Evolutionary conservation across 2,113 vertebrate genomes (phyloP), one percentile per base, ranked within the genome.

Genomic region (Ptilorrhoa leucosticta): DNA sequence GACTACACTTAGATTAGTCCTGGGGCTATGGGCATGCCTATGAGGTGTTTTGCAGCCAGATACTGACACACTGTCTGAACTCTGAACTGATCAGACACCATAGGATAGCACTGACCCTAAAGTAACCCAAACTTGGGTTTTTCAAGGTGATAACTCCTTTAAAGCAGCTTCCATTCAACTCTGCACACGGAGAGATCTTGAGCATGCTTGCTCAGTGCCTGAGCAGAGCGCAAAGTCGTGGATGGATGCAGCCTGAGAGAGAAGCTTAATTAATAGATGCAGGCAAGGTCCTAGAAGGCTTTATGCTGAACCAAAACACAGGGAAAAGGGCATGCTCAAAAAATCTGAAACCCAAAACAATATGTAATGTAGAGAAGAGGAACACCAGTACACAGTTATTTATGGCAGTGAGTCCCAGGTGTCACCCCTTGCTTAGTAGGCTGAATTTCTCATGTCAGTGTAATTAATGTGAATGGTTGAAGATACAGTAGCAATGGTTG

Each of bases 131-230:
- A 51, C 56, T 51, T 93, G 72, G 72, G 72, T 40, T 96, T 95
- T 92, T 87, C 71, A 87, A 68, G 39, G 83, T 84, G 83, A 37
- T 93, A 94, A 84, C 56, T 92, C 68, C 60, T 87, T 87, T 81
- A 68, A 89, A 64, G 17, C 56, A 87, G 56, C 69, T 91, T 70
- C 56, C 56, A 68, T 65, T 92, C 80, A 66, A 12, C 72, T 81
- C 35, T 40, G 44, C 1, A 1, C 68, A 64, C 58, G 40, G 15
- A 70, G n/a, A 35, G 76, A 71, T 81, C 80, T 68, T 78, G 80
- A 47, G 60, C 57, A 4, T 37, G 73, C 33, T 91, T 71, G 35
- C 40, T 79, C 16, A 45, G 83, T 82, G 47, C 44, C 65, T 51
- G 68, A 30, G 30, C 83, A 90, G 85, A 90, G 50, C 77, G 39